Percentiles rank a stretch among this genome's conserved stretches.
phyloP scores from a whole-genome alignment of 2,888 invertebrate genomes.

The Palloptera scutellata region DNA sequence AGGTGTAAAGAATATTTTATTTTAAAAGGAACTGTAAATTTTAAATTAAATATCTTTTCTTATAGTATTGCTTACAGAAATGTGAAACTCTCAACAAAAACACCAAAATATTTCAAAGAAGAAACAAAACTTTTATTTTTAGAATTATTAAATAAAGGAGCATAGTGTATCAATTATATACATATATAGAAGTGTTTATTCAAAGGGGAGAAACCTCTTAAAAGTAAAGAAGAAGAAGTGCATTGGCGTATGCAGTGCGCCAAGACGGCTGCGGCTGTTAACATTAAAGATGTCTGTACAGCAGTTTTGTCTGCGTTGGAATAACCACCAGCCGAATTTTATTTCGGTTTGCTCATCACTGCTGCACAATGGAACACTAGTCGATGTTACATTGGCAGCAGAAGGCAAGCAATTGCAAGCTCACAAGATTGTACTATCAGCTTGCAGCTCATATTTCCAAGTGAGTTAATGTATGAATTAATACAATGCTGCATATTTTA shows the following conservation, averaged over 20 bases:
- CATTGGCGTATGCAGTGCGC: neutral
- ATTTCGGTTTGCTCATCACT: conserved; percentile 87
- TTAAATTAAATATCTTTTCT: too few species aligned
- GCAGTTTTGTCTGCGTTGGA: conserved; percentile 87
- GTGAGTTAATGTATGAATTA: conserved; percentile 63
- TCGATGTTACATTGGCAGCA: conserved; percentile 90
- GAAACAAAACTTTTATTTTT: neutral
- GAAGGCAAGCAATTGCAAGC: conserved; percentile 88
- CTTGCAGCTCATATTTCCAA: conserved; percentile 94
- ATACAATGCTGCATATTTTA: neutral
- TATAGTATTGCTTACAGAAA: too few species aligned
- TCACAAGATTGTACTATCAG: conserved; percentile 88
- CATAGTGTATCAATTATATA: neutral
- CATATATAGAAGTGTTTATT: neutral
- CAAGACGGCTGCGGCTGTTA: neutral
- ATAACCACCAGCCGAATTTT: conserved; percentile 93
- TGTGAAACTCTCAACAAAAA: neutral
- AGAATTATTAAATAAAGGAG: neutral
- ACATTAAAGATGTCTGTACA: conserved; percentile 71
- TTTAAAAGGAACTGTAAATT: too few species aligned
- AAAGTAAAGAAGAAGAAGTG: conserved; percentile 1
- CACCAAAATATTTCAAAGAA: conserved; percentile 2
- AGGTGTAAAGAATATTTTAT: too few species aligned
- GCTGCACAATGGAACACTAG: conserved; percentile 82
- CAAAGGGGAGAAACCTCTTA: neutral